Base-by-base conservation (phyloP, 2,113 vertebrate genomes). In the Cheilinus undulatus region DNA sequence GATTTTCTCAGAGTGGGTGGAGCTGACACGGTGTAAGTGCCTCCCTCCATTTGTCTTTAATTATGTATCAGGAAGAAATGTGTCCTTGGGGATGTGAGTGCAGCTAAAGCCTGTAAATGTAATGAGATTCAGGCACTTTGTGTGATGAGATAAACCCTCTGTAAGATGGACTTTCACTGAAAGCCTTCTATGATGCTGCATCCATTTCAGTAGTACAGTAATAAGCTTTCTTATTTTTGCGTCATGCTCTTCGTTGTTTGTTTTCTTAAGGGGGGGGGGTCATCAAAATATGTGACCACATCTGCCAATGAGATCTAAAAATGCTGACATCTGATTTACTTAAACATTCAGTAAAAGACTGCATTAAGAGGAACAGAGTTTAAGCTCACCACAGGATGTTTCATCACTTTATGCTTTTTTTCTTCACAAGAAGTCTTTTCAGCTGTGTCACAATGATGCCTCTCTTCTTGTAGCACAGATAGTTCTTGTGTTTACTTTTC, bases 41-140 rank as follows among this genome's bases (percentile, higher is more conserved):
- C 50, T n/a, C 32, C 27, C 60, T 65, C 26, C 64, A 73, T 77
- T 61, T 1, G 27, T 56, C 26, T 14, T 61, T 70, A 60, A 51
- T 65, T 54, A 46, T 26, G n/a, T 59, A 75, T 48, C 19, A 62
- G 14, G 30, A 70, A 32, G 52, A 54, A 61, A 38, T 69, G 63
- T 56, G 76, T 68, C 80, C 81, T 71, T 76, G 64, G 52, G 65
- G 51, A 46, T 42, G 57, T 72, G 14, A 36, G 23, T 17, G 69
- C 45, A 48, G 54, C 63, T 68, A 24, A 56, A 57, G 62, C 48
- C 65, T 52, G 54, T 58, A 68, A 73, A 66, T 45, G 80, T 78
- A 87, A 88, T 75, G 53, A 81, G 62, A 70, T 70, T 73, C 30
- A 75, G 45, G 64, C 68, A 80, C 83, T 86, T 71, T 59, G 17